A percentile compares a stretch with the other conserved stretches of the same genome.
These are phyloP conservation scores for Cotesia vestalis DNA, from an alignment of 1,140 invertebrate genomes.

Conservation along the genomic window DNA sequence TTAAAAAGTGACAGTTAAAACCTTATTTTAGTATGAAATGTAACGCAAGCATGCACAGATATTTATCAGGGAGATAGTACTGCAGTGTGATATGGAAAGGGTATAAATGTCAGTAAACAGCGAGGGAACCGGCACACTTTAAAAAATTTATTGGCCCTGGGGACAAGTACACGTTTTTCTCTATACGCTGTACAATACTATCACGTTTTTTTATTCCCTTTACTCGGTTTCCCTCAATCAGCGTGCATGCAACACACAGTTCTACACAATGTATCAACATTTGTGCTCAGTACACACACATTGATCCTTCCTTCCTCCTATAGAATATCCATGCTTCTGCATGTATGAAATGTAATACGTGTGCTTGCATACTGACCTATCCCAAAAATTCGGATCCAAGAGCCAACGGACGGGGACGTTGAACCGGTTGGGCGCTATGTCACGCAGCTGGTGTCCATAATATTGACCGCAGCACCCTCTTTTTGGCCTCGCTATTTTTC, in stretches of 20 bases:
- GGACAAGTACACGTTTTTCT: not conserved
- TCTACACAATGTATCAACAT: not conserved
- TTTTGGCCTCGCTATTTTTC: not conserved
- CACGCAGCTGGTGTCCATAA: slow-evolving; percentile 26
- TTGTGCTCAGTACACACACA: not conserved
- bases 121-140: slow-evolving; percentile 1
- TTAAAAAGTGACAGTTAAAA: too few relatives aligned
- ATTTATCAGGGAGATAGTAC: too few relatives aligned
- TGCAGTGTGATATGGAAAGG: too few relatives aligned
- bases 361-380: slow-evolving; percentile 32
- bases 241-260: too few relatives aligned
- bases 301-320: not conserved
- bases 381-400: slow-evolving; percentile 14
- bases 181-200: not conserved
- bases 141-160: slow-evolving; percentile 17
- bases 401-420: not conserved
- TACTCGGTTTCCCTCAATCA: too few relatives aligned
- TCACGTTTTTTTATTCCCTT: slow-evolving; percentile 4
- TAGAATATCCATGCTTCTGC: too few relatives aligned
- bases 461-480: slow-evolving; percentile 25
- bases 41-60: too few relatives aligned
- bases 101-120: too few relatives aligned
- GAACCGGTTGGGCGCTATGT: slow-evolving; percentile 20
- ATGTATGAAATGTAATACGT: not conserved
- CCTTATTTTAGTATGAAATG: too few relatives aligned